Evolutionary conservation across 2,888 invertebrate genomes (phyloP).

Genomic region (Synergus gifuensis): DNA sequence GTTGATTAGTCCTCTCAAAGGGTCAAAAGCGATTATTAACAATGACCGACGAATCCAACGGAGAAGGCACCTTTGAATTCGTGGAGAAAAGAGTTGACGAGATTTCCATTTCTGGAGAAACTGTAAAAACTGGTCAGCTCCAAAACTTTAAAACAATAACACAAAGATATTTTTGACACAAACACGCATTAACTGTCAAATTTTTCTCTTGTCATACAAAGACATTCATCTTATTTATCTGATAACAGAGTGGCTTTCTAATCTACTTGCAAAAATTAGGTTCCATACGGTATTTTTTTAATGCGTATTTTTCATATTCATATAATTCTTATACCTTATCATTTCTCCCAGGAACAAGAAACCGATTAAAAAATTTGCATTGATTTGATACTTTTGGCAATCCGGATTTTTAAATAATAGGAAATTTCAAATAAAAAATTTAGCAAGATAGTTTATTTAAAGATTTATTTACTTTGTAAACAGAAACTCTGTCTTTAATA

Average conservation of each 20-base stretch:
- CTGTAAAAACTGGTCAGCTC: conserved; percentile 68
- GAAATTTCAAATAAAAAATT: too few relatives aligned
- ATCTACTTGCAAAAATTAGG: neutral
- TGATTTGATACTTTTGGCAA: too few relatives aligned
- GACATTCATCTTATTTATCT: neutral
- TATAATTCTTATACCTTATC: too few relatives aligned
- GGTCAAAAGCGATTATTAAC: neutral
- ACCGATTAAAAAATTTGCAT: too few relatives aligned
- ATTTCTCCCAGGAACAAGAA: too few relatives aligned
- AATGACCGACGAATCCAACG: conserved; percentile 76
- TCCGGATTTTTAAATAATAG: too few relatives aligned
- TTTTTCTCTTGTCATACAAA: neutral
- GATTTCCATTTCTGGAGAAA: conserved; percentile 61
- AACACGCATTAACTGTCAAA: conserved; percentile 27
- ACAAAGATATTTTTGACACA: neutral
- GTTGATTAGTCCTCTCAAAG: neutral
- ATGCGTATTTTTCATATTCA: neutral
- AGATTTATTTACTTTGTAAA: too few relatives aligned
- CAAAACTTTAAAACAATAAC: conserved; percentile 13
- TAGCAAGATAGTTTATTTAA: too few relatives aligned
- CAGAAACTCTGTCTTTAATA: too few relatives aligned
- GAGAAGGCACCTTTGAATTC: conserved; percentile 75
- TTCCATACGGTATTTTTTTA: neutral
- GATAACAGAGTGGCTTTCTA: neutral
- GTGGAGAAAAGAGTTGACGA: conserved; percentile 73